These are phyloP conservation scores for Heliconius hermathena DNA, from an alignment of 1,140 invertebrate species.

Conservation along the genomic window DNA sequence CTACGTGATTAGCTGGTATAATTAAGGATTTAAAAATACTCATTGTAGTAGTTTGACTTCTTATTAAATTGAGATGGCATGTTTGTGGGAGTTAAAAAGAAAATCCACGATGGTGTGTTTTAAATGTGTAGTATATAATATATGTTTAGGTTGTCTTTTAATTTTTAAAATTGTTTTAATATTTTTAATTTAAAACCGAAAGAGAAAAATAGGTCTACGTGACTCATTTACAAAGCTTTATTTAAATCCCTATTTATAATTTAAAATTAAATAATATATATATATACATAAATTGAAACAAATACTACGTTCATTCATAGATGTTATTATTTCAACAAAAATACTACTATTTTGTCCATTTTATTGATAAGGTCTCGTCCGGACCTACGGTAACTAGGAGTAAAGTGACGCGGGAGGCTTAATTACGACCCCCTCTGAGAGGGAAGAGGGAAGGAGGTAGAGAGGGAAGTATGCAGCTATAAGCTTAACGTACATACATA, in stretches of 20 bases:
- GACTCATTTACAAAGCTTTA: too few species aligned
- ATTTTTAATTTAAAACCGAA: too few species aligned
- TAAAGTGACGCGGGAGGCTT: conserved; percentile 57
- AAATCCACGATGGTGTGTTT: too few species aligned
- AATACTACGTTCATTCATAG: not conserved
- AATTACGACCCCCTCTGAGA: conserved; percentile 44
- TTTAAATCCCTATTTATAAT: too few species aligned
- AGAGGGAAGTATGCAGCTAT: not conserved
- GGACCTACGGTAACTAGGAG: conserved; percentile 66
- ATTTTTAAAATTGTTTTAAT: too few species aligned
- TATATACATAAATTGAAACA: not conserved
- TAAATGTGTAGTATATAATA: too few species aligned
- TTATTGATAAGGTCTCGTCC: conserved; percentile 43
- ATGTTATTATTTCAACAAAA: not conserved
- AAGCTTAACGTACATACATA: not conserved
- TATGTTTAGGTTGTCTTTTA: too few species aligned
- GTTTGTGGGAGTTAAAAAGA: not conserved
- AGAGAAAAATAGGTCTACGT: too few species aligned
- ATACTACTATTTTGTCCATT: conserved; percentile 7
- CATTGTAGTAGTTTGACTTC: not conserved
- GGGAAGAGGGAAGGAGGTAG: not conserved
- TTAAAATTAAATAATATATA: not conserved
- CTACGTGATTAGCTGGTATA: conserved; percentile 48
- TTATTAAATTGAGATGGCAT: conserved; percentile 4
- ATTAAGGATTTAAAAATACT: conserved; percentile 39